Evolutionary conservation across 1,140 invertebrate genomes (phyloP), one percentile per base, ranked within the genome.

Genomic region (Papilio helenus): DNA sequence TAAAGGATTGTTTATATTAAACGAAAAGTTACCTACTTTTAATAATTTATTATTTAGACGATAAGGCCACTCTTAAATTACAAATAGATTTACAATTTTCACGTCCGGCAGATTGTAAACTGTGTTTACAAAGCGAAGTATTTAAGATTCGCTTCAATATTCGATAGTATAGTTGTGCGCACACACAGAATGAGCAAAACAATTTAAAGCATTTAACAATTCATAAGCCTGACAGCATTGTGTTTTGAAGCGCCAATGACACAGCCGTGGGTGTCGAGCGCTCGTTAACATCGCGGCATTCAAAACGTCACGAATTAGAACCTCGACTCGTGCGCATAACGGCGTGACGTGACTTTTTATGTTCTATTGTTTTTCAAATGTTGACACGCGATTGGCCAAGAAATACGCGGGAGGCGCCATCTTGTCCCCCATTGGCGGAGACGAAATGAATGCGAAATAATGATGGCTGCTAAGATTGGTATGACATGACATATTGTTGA

Each of bases 301-400:
- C 74, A 76, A 65, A 77, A 34, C 76, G 79, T 81, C 80, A 84
- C 86, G 83, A 86, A 87, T 84, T 86, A 82, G 81, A 82, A 82
- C 83, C 80, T 85, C 85, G 83, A 87, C 88, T 87, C 90, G 81
- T 79, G 88, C 88, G 89, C 87, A 88, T 79, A 85, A 86, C 44
- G 81, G 81, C 89, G 89, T 93, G 87, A 94, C 91, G 89, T 58
- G 82, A 91, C 89, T 92, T 94, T 94, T 94, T 94, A 94, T 89
- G 86, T 86, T 92, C 92, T 94, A 94, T 94, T 94, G 92, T 94
- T 93, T 94, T 94, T 94, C 91, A 92, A 94, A 94, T 89, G 83
- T 68, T 44, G 61, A 71, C 23, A 74, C 79, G 68, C 81, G 80
- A 93, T 93, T 94, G 92, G 92, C 61, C 46, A 77, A 85, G 81